Evolutionary conservation across 2,888 invertebrate genomes (phyloP).

Genomic region (Andrena hattorfiana): DNA sequence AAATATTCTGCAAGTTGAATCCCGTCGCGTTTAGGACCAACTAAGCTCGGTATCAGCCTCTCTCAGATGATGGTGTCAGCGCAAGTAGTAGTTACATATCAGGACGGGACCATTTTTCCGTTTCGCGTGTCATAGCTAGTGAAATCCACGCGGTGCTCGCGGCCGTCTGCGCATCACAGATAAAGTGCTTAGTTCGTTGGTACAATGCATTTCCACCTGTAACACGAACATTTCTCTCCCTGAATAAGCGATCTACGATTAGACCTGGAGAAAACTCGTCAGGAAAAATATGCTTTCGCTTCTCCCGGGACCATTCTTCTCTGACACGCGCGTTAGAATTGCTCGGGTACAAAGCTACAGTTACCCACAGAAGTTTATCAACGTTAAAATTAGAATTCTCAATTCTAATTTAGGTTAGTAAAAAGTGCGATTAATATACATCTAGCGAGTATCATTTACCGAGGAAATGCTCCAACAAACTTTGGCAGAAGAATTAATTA

Average conservation of each 20-base stretch:
- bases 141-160: conserved; percentile 50
- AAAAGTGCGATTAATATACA: too few relatives aligned
- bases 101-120: conserved; percentile 3
- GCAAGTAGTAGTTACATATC: not conserved
- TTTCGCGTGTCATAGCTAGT: conserved; percentile 5
- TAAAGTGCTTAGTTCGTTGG: conserved; percentile 54
- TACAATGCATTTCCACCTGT: conserved; percentile 36
- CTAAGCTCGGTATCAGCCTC: not conserved
- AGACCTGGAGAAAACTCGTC: not conserved
- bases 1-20: too few relatives aligned
- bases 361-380: too few relatives aligned
- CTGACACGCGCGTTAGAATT: conserved; percentile 23
- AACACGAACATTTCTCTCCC: conserved; percentile 36
- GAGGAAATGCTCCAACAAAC: too few relatives aligned
- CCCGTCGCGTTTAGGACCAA: not conserved
- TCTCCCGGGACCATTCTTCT: conserved; percentile 17
- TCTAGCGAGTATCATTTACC: too few relatives aligned
- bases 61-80: not conserved
- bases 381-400: too few relatives aligned
- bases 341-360: not conserved
- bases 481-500: too few relatives aligned
- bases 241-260: not conserved
- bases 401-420: too few relatives aligned
- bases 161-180: conserved; percentile 57
- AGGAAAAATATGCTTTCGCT: conserved; percentile 15